These are phyloP conservation scores for Xestia c-nigrum DNA, from an alignment of 2,888 invertebrate genomes.

Conservation along the genomic window DNA sequence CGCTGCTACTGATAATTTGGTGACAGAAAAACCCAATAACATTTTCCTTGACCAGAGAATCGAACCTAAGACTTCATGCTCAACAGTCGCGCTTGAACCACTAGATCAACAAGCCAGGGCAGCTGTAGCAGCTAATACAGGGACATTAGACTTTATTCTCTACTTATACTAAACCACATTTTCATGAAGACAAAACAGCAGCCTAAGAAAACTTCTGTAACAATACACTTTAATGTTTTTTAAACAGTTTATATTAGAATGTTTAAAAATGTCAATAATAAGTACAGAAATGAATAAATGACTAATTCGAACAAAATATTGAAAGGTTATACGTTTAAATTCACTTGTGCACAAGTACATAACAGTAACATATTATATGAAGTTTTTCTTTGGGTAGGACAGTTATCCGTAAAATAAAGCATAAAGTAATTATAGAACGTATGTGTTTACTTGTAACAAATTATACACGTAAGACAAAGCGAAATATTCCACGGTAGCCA, in stretches of 20 bases:
- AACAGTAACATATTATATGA: not conserved
- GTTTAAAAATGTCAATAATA: no score
- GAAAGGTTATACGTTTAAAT: not conserved
- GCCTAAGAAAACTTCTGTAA: no score
- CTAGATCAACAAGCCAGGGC: not conserved
- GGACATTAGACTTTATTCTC: not conserved
- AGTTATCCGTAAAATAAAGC: not conserved
- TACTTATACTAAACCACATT: not conserved
- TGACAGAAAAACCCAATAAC: not conserved
- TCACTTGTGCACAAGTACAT: not conserved
- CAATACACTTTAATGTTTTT: no score
- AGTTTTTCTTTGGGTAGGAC: not conserved
- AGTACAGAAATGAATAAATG: no score
- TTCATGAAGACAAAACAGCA: no score
- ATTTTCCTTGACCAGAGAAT: not conserved
- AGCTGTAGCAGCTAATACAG: not conserved
- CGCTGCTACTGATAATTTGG: not conserved
- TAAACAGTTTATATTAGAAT: no score
- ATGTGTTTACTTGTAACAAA: not conserved
- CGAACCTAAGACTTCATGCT: not conserved
- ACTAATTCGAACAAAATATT: no score
- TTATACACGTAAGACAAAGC: not conserved
- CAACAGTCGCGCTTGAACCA: not conserved
- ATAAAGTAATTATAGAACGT: not conserved
- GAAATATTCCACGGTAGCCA: conserved; percentile 5